A percentile compares a stretch with the other conserved stretches of the same genome.
Conservation (phyloP, 2,113 vertebrate genomes). For the Myotis davidii region DNA sequence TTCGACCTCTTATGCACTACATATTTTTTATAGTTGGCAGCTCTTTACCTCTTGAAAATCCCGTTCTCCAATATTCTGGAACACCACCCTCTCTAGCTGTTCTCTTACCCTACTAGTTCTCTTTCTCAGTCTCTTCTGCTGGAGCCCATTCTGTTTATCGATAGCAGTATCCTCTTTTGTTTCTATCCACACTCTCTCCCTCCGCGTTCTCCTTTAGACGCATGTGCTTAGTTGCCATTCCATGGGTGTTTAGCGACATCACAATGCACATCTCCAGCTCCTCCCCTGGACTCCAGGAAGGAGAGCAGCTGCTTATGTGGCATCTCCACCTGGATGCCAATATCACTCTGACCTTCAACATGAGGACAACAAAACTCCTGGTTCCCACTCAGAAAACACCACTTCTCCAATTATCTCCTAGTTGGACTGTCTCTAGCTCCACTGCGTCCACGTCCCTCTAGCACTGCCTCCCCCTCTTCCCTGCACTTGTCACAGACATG, state of each 20-base stretch:
- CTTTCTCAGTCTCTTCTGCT: not conserved
- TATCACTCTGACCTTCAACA: not conserved
- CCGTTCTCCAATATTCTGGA: not conserved
- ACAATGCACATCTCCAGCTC: not conserved
- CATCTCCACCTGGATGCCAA: not conserved
- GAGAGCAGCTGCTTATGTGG: not conserved
- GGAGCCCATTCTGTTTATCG: not conserved
- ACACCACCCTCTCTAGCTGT: not conserved
- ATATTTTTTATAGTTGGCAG: not conserved
- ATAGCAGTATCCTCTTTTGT: not conserved
- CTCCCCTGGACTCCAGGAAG: not conserved
- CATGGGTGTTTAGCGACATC: accelerated
- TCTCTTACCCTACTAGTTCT: not conserved
- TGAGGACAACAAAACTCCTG: not conserved
- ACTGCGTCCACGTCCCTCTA: not conserved
- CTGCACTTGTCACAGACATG: accelerated
- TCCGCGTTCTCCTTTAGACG: not conserved
- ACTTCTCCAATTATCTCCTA: not conserved
- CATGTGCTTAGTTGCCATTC: not conserved
- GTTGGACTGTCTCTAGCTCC: not conserved
- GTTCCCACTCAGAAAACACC: not conserved
- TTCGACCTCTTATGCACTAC: not conserved
- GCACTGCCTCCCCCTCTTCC: accelerated
- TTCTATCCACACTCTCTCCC: not conserved
- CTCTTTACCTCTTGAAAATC: not conserved